Base-by-base conservation (phyloP, 2,113 vertebrate genomes). In the Gavialis gangeticus region DNA sequence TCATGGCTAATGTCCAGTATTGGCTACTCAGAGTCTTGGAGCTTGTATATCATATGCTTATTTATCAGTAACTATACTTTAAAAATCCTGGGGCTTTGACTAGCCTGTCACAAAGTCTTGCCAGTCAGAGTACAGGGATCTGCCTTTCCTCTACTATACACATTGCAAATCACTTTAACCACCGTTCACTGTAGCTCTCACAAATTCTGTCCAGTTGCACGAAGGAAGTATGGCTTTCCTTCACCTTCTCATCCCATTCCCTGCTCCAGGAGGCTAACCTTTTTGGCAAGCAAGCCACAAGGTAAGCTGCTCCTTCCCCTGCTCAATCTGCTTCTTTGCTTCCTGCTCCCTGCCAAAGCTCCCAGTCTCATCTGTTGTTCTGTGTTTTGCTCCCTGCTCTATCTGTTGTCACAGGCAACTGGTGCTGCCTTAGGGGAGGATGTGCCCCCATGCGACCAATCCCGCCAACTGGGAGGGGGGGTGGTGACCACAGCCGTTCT, bases 1-100 rank as follows among this genome's bases (percentile, higher is more conserved):
- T n/a, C 66, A 6, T 80, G 90, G 95, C 95, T 56, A n/a, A 89
- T 55, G 79, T 91, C 93, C 87, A 92, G 81, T 13, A 94, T 92
- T 58, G 77, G 92, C 91, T 91, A 94, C 88, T 77, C 78, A 75
- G 87, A 91, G 83, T 75, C 30, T 71, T 46, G 17, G 27, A 0
- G 0, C 63, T 85, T 79, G 64, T 57, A 18, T 3, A 3, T 84
- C 75, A 81, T 37, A 6, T 2, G 73, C 30, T 59, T 76, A 16
- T 1, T 3, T 58, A 46, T 55, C 57, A 46, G 78, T 30, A 89
- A 85, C 0, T 2, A 62, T 1, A 2, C 75, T 79, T 87, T 83
- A 69, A 77, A 46, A 88, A 37, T 80, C 60, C 12, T 87, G 86
- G 73, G 27, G 6, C 59, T 69, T 1, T 0, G 46, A 1, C 0